Evolutionary conservation across 2,888 invertebrate species (phyloP).

Genomic region (Argyresthia goedartella): DNA sequence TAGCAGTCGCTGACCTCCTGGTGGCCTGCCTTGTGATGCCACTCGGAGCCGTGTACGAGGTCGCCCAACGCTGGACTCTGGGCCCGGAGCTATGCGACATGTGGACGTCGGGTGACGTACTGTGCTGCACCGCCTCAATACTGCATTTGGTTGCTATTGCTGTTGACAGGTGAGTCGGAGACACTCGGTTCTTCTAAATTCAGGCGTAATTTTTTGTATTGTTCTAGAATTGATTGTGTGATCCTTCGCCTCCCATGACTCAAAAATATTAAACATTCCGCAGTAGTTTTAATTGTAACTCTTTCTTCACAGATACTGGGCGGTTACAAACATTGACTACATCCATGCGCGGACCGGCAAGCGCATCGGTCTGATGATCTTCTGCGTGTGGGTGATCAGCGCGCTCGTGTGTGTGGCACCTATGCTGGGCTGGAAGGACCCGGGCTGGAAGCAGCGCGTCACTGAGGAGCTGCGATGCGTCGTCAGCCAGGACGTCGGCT

Average conservation of each 20-base stretch:
- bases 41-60: slow-evolving; percentile 82
- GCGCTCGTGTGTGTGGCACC: slow-evolving; percentile 90
- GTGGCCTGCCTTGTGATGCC: slow-evolving; percentile 89
- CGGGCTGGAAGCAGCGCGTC: slow-evolving; percentile 66
- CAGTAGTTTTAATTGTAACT: neutral
- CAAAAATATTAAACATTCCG: neutral
- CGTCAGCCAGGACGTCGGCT: slow-evolving; percentile 87
- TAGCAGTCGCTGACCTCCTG: slow-evolving; percentile 92
- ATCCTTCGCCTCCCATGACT: neutral
- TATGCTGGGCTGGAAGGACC: slow-evolving; percentile 85
- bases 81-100: slow-evolving; percentile 92
- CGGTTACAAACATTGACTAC: slow-evolving; percentile 92
- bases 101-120: slow-evolving; percentile 94
- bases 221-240: neutral
- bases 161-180: slow-evolving; percentile 77
- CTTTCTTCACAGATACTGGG: slow-evolving; percentile 80
- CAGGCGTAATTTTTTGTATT: neutral
- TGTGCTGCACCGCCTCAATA: slow-evolving; percentile 90
- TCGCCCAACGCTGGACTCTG: slow-evolving; percentile 85
- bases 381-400: slow-evolving; percentile 86
- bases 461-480: slow-evolving; percentile 78
- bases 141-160: slow-evolving; percentile 86
- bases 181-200: too few species aligned
- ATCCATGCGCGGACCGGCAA: slow-evolving; percentile 85
- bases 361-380: slow-evolving; percentile 84